Evolutionary conservation across 2,113 vertebrate genomes (phyloP).

Genomic region (human (Homo sapiens)): GRCh38 chr16:62608501-62609000

Average conservation of each 20-base stretch:
- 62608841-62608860: constrained; percentile 52
- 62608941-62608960: constrained; percentile 36
- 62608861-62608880: constrained; percentile 68
- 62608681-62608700: constrained; percentile 32
- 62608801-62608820: not conserved
- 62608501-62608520: not conserved
- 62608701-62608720: constrained; percentile 29
- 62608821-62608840: constrained; percentile 41
- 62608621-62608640: constrained; percentile 48
- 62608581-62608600: constrained; percentile 53
- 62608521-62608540: constrained; percentile 59
- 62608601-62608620: constrained; percentile 2
- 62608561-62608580: constrained; percentile 57
- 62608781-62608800: constrained; percentile 35
- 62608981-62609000: not conserved
- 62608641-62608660: constrained; percentile 29
- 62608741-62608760: not conserved
- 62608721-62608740: not conserved
- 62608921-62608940: constrained; percentile 33
- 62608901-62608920: not conserved
- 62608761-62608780: not conserved
- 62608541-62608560: constrained; percentile 63
- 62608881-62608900: constrained; percentile 55
- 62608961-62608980: constrained; percentile 38
- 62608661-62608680: constrained; percentile 42